These are phyloP conservation scores for Botia almorhae DNA, from an alignment of 2,797 vertebrate species.

Conservation along the genomic window DNA sequence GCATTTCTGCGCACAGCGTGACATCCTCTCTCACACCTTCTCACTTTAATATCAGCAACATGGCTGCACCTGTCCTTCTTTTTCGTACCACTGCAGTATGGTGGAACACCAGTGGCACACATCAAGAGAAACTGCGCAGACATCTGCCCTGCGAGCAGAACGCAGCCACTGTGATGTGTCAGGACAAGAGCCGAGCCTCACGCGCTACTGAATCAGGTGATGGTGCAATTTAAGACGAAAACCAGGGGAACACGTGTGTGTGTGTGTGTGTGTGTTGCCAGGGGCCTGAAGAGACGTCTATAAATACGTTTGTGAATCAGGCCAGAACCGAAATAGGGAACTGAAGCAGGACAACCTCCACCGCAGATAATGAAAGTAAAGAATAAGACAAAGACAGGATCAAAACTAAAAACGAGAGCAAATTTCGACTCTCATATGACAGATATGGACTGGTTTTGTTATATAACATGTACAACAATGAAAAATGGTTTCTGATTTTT, in stretches of 20 bases:
- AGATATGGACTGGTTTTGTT: constrained; percentile 30
- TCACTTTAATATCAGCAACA: constrained; percentile 31
- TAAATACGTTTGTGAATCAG: constrained; percentile 82
- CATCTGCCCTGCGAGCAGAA: not conserved
- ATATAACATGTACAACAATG: not conserved
- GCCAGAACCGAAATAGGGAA: constrained; percentile 80
- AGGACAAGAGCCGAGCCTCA: not conserved
- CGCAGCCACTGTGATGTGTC: not conserved
- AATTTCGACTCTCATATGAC: not conserved
- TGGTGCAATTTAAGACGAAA: constrained; percentile 46
- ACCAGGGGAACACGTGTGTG: constrained; percentile 44
- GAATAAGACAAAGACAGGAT: not conserved
- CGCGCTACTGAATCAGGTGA: constrained; percentile 48
- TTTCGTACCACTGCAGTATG: constrained; percentile 4
- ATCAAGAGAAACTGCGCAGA: constrained; percentile 21
- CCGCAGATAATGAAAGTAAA: constrained; percentile 53
- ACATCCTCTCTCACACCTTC: constrained; percentile 24
- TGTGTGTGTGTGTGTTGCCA: no score
- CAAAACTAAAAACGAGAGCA: constrained; percentile 9
- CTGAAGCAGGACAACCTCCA: constrained; percentile 78
- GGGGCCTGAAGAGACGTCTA: constrained; percentile 70
- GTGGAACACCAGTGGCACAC: constrained; percentile 3
- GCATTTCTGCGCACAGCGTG: constrained; percentile 64
- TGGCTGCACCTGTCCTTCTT: constrained; percentile 24
- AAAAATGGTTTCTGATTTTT: not conserved